A percentile compares a stretch with the other conserved stretches of the same genome.
These are phyloP conservation scores for Drosophila serrata DNA, from an alignment of 1,140 invertebrate genomes.

Conservation along the genomic window DNA sequence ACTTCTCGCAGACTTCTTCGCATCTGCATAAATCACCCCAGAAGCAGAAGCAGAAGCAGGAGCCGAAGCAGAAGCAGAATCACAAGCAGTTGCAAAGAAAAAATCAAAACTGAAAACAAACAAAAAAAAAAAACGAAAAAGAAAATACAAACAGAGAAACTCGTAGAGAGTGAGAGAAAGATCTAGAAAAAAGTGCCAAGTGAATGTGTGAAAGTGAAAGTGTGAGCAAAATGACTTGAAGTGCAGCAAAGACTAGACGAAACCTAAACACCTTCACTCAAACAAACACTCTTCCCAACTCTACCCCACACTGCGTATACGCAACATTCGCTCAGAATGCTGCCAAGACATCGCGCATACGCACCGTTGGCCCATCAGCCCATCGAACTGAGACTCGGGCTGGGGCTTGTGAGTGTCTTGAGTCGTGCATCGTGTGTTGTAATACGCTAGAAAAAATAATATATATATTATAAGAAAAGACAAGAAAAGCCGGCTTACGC, in stretches of 20 bases:
- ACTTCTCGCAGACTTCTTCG: slow-evolving; percentile 66
- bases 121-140: slow-evolving; percentile 1
- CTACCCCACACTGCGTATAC: slow-evolving; percentile 8
- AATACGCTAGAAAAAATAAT: slow-evolving; percentile 3
- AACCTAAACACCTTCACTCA: slow-evolving; percentile 11
- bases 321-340: slow-evolving; percentile 27
- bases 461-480: background rate
- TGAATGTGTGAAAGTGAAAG: slow-evolving; percentile 72
- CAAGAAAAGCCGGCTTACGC: slow-evolving; percentile 31
- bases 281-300: slow-evolving; percentile 2
- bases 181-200: slow-evolving; percentile 46
- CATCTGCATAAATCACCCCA: slow-evolving; percentile 76
- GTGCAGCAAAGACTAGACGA: slow-evolving; percentile 53
- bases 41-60: slow-evolving; percentile 33
- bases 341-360: slow-evolving; percentile 33
- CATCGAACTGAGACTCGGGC: slow-evolving; percentile 34
- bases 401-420: slow-evolving; percentile 56
- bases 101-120: slow-evolving; percentile 27
- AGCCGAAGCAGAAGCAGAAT: slow-evolving; percentile 29
- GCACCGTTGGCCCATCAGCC: slow-evolving; percentile 33
- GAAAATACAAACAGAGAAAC: slow-evolving; percentile 23
- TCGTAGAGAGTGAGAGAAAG: slow-evolving; percentile 18
- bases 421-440: slow-evolving; percentile 37
- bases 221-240: slow-evolving; percentile 73
- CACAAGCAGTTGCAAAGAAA: slow-evolving; percentile 30